phyloP scores from a whole-genome alignment of 2,888 invertebrate genomes.

The Bedellia somnulentella region DNA sequence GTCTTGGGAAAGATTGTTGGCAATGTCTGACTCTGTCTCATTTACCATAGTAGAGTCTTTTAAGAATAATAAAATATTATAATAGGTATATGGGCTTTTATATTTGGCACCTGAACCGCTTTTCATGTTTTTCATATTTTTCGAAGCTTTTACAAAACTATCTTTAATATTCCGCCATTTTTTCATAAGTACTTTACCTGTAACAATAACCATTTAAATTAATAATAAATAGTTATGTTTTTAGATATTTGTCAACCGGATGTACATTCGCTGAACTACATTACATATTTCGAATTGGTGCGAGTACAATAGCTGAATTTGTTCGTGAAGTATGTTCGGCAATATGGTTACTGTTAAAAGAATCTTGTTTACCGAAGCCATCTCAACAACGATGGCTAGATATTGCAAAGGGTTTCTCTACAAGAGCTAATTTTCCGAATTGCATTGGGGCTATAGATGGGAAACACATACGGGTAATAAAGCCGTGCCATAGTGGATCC shows the following conservation, averaged over 20 bases:
- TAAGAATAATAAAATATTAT: too few species aligned
- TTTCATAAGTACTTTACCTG: too few species aligned
- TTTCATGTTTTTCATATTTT: too few species aligned
- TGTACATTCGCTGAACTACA: slow-evolving; percentile 1
- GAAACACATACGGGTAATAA: slow-evolving; percentile 4
- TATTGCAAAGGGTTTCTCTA: slow-evolving; percentile 2
- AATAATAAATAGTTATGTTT: slow-evolving; percentile 7
- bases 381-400: slow-evolving; percentile 1
- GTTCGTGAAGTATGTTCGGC: slow-evolving; percentile 2
- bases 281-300: slow-evolving; percentile 5
- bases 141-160: too few species aligned
- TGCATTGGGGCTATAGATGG: slow-evolving; percentile 4
- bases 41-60: too few species aligned
- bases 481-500: slow-evolving; percentile 6
- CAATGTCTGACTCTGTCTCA: too few species aligned
- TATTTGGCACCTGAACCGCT: too few species aligned
- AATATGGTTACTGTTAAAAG: slow-evolving; percentile 2
- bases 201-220: too few species aligned
- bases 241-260: slow-evolving; percentile 7
- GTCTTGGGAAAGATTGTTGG: too few species aligned
- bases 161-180: too few species aligned
- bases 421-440: slow-evolving; percentile 3
- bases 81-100: too few species aligned
- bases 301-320: slow-evolving; percentile 12
- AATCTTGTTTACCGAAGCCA: not conserved